Base-by-base conservation (phyloP, 2,113 vertebrate genomes). In the Gallinago undulata region DNA sequence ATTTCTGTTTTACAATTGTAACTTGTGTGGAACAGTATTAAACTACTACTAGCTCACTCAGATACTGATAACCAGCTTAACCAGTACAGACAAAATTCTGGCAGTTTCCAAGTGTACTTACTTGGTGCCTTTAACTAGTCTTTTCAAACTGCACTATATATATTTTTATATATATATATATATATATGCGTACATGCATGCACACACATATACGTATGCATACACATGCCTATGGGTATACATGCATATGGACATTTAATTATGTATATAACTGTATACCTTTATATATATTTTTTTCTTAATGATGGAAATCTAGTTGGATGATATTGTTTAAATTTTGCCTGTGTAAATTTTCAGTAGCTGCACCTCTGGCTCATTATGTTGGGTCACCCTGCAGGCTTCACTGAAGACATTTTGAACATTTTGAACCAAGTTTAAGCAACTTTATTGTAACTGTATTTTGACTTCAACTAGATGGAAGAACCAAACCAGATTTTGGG, bases 161-260 rank as follows among this genome's bases (percentile, higher is more conserved):
- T 50, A 22, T n/a, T n/a, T n/a, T n/a, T 68, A 4, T 37, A 5
- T 53, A 28, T 13, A 22, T 68, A 5, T 37, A 7, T 33, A 35
- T 39, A 16, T 35, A 15, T 4, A 12, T 28, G 13, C 22, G 17
- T 37, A 35, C 2, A 12, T 22, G 7, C 5, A 0, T 19, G 5
- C 7, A 43, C 13, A 13, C 5, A 24, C 2, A 15, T n/a, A 53
- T 11, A 7, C 7, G n/a, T n/a, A 53, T 11, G 6, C 8, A 50
- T 47, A 14, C 5, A 9, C 17, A 31, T 41, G 4, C 31, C 13
- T 37, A 4, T 17, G 1, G 48, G 3, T 45, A 35, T 33, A 37
- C 7, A 41, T 10, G 10, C 10, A 31, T 13, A n/a, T 5, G 18
- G 2, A 45, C 30, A 27, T 48, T 76, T 74, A 56, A 22, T 23